Conservation (phyloP, 2,797 vertebrate genomes). For the Botia kubotai region DNA sequence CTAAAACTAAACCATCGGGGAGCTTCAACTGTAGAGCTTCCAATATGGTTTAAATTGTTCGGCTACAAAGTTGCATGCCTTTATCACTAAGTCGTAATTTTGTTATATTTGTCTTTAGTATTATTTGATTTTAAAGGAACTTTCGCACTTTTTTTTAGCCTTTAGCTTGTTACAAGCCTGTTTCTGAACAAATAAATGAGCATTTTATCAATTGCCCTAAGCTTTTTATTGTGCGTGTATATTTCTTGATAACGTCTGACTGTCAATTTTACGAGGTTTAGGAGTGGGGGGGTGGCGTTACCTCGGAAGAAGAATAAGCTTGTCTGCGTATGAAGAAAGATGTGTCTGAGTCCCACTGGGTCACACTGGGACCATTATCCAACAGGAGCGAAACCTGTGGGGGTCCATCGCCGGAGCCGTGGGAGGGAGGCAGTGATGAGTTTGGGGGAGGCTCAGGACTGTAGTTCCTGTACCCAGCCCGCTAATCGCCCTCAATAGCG, state of each 20-base stretch:
- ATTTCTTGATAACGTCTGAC: constrained; percentile 15
- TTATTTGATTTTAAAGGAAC: too few species aligned
- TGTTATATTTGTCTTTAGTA: constrained; percentile 42
- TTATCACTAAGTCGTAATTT: neutral
- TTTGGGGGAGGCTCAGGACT: constrained; percentile 35
- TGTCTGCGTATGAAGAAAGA: constrained; percentile 71
- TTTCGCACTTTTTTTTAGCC: neutral
- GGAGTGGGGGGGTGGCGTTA: constrained; percentile 39
- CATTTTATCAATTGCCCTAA: constrained; percentile 12
- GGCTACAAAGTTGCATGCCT: too few species aligned
- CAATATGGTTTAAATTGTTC: neutral
- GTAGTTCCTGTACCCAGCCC: constrained; percentile 37
- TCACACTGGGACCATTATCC: constrained; percentile 70
- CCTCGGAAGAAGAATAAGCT: constrained; percentile 66
- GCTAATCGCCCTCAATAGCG: constrained; percentile 34
- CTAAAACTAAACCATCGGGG: constrained; percentile 26
- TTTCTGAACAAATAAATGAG: neutral
- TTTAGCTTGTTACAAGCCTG: neutral
- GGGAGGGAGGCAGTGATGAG: constrained; percentile 40
- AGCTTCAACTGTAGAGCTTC: neutral
- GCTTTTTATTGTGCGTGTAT: constrained; percentile 43
- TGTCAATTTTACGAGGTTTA: constrained; percentile 23
- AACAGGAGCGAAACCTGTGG: constrained; percentile 72
- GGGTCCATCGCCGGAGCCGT: constrained; percentile 58
- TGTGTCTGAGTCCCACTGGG: constrained; percentile 70